These are phyloP conservation scores for Peromyscus eremicus DNA, from an alignment of 2,797 vertebrate species.

Conservation along the genomic window DNA sequence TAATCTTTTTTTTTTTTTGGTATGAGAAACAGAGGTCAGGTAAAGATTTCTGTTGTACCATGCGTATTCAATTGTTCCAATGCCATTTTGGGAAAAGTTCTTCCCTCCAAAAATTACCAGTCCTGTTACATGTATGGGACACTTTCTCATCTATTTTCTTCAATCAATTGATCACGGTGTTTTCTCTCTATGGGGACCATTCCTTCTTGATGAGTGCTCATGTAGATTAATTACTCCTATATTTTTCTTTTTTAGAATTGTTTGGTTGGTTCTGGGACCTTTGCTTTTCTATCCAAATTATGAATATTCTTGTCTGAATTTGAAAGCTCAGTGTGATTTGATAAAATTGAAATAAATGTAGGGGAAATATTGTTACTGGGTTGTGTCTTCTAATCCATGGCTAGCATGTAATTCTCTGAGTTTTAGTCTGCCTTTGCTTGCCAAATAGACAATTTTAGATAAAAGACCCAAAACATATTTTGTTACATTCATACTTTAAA, in stretches of 20 bases:
- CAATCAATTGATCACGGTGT: background rate
- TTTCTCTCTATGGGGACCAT: background rate
- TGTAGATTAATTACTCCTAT: background rate
- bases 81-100: background rate
- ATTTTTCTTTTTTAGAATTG: background rate
- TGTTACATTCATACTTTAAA: background rate
- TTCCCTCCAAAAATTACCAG: background rate
- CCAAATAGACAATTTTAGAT: background rate
- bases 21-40: background rate
- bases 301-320: background rate
- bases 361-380: background rate
- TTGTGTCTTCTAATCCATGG: background rate
- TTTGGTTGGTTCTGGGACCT: background rate
- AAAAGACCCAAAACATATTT: background rate
- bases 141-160: background rate
- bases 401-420: background rate
- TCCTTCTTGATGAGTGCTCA: background rate
- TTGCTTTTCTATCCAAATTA: background rate
- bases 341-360: background rate
- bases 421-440: background rate
- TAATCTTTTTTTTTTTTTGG: background rate
- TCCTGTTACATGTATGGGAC: background rate
- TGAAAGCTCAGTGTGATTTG: background rate
- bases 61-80: background rate
- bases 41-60: background rate